A percentile compares a stretch with the other conserved stretches of the same genome.
phyloP scores from a whole-genome alignment of 2,888 invertebrate genomes.

The Herminia tarsipennalis region DNA sequence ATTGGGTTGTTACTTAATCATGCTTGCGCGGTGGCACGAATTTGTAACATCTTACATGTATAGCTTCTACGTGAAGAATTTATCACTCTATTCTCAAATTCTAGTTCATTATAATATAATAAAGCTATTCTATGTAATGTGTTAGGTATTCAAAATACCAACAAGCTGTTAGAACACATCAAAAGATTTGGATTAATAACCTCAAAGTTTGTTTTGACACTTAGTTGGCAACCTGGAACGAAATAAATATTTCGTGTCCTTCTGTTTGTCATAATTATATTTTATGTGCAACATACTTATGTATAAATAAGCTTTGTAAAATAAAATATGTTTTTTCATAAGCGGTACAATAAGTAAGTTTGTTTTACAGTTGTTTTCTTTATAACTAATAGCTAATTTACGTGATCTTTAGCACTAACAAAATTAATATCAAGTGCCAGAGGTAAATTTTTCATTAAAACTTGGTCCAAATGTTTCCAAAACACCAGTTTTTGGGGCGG shows the following conservation, averaged over 20 bases:
- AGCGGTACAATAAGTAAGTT: slow-evolving; percentile 15
- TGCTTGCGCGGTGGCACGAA: no score
- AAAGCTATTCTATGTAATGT: slow-evolving; percentile 1
- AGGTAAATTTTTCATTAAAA: slow-evolving; percentile 7
- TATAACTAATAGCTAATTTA: slow-evolving; percentile 12
- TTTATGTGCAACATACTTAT: slow-evolving; percentile 18
- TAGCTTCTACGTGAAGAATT: no score
- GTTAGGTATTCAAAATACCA: slow-evolving; percentile 25
- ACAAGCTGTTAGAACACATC: slow-evolving; percentile 19
- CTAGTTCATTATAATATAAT: slow-evolving; percentile 2
- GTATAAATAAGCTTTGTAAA: slow-evolving; percentile 12
- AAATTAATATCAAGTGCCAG: slow-evolving; percentile 22
- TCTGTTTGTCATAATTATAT: slow-evolving; percentile 11
- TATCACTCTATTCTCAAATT: background rate
- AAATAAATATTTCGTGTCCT: slow-evolving; percentile 23
- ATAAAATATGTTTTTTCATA: slow-evolving; percentile 16
- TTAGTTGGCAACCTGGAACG: slow-evolving; percentile 29
- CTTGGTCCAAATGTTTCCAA: slow-evolving; percentile 10
- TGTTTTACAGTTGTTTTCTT: slow-evolving; percentile 11
- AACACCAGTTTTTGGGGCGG: slow-evolving; percentile 27
- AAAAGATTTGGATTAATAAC: slow-evolving; percentile 25
- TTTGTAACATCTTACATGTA: no score
- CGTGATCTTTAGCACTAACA: slow-evolving; percentile 25
- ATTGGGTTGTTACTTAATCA: no score
- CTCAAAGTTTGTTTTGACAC: slow-evolving; percentile 33